A percentile compares a stretch with the other conserved stretches of the same genome.
These are phyloP conservation scores for Ophion obscuratus DNA, from an alignment of 2,888 invertebrate species.

Conservation along the genomic window DNA sequence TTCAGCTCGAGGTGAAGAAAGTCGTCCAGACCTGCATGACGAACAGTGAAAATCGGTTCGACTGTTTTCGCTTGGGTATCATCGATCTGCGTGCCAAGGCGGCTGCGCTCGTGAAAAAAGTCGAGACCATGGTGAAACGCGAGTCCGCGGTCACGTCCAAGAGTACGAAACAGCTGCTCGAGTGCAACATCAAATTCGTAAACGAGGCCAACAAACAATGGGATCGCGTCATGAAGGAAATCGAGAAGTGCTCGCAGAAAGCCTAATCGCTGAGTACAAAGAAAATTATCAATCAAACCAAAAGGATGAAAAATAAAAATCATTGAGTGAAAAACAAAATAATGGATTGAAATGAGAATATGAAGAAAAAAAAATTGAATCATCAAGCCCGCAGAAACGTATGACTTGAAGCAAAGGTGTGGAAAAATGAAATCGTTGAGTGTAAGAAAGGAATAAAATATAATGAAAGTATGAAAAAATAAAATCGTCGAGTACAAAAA, in stretches of 20 bases:
- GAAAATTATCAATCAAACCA: neutral
- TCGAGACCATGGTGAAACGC: slow-evolving; percentile 65
- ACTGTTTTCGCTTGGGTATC: slow-evolving; percentile 64
- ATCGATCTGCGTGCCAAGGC: slow-evolving; percentile 63
- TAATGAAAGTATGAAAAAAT: no score
- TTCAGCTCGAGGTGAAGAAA: slow-evolving; percentile 69
- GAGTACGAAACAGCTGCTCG: slow-evolving; percentile 59
- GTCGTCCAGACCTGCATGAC: slow-evolving; percentile 67
- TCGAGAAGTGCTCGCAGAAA: slow-evolving; percentile 64
- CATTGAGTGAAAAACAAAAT: neutral
- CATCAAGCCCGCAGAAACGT: no score
- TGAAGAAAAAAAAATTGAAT: no score
- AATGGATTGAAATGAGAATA: no score
- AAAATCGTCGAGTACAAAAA: neutral
- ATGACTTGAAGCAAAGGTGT: no score
- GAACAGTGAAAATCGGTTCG: slow-evolving; percentile 55
- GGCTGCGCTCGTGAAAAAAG: slow-evolving; percentile 65
- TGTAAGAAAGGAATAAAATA: no score
- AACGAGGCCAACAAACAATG: slow-evolving; percentile 63
- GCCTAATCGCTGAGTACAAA: neutral
- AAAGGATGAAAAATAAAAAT: neutral
- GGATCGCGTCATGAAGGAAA: slow-evolving; percentile 63
- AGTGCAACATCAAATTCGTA: slow-evolving; percentile 68
- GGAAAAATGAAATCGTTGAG: neutral
- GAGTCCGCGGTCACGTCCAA: slow-evolving; percentile 63